These are phyloP conservation scores for Agriopis marginaria DNA, from an alignment of 2,888 invertebrate species.

Conservation along the genomic window DNA sequence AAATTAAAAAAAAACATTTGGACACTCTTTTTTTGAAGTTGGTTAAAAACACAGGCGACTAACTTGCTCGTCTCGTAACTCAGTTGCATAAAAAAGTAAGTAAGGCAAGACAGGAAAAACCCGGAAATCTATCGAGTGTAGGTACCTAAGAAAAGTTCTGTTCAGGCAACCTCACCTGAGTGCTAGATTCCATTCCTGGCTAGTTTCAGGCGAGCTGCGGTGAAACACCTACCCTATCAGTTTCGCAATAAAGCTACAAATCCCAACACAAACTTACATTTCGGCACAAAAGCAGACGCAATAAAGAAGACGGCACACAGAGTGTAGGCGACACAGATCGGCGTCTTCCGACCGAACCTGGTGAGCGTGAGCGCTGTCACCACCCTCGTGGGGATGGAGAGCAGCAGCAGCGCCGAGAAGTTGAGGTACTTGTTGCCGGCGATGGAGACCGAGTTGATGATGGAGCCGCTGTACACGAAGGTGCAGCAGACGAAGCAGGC, in stretches of 20 bases:
- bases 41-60: no score
- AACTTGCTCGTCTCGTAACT: no score
- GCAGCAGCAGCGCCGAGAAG: conserved; percentile 88
- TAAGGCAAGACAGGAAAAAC: no score
- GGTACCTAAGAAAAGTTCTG: no score
- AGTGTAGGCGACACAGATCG: conserved; percentile 74
- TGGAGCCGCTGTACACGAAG: conserved; percentile 92
- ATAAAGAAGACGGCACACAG: conserved; percentile 84
- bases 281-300: conserved; percentile 83
- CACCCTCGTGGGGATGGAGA: conserved; percentile 88
- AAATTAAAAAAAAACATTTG: no score
- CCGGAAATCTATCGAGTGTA: no score
- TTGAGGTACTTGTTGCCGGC: conserved; percentile 92
- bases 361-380: conserved; percentile 86
- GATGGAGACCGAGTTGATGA: conserved; percentile 91
- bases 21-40: no score
- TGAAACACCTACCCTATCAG: background rate
- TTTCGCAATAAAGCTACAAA: conserved; percentile 1
- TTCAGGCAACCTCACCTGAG: no score
- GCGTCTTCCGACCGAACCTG: conserved; percentile 84
- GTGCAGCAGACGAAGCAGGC: conserved; percentile 90
- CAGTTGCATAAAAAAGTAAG: no score
- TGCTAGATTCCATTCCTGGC: no score
- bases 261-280: conserved; percentile 66
- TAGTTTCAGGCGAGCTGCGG: background rate